Percentiles rank a stretch among this genome's conserved stretches.
phyloP scores from a whole-genome alignment of 1,140 invertebrate genomes.

The Drosophila mojavensis region DNA sequence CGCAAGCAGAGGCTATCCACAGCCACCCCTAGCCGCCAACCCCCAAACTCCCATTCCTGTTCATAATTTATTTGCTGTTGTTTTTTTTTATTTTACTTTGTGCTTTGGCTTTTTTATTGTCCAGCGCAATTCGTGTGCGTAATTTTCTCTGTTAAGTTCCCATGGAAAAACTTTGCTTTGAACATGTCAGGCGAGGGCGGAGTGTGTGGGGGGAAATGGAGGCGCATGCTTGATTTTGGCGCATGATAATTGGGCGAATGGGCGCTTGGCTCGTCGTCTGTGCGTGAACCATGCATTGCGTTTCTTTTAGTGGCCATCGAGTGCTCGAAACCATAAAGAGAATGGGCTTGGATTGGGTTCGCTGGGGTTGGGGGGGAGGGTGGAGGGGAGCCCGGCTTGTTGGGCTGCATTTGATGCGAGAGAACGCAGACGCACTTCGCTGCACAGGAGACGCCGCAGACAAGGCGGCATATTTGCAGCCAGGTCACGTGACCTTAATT shows the following conservation, averaged over 20 bases:
- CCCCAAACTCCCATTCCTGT: conserved; percentile 34
- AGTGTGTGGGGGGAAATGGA: neutral
- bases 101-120: conserved; percentile 69
- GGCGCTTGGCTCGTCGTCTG: conserved; percentile 36
- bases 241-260: conserved; percentile 65
- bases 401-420: conserved; percentile 69
- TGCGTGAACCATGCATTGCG: conserved; percentile 63
- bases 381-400: neutral
- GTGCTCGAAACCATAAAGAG: neutral
- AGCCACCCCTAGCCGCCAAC: neutral
- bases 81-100: conserved; percentile 40
- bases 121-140: conserved; percentile 79
- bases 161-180: conserved; percentile 71
- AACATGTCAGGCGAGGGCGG: conserved; percentile 23
- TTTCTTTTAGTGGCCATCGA: conserved; percentile 46
- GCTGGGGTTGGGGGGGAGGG: neutral
- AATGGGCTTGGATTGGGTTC: neutral
- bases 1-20: conserved; percentile 61
- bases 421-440: conserved; percentile 64
- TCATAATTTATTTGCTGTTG: conserved; percentile 77
- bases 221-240: conserved; percentile 55
- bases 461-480: conserved; percentile 30
- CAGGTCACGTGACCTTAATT: conserved; percentile 77
- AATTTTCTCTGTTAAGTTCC: conserved; percentile 73
- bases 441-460: conserved; percentile 46